phyloP scores from a whole-genome alignment of 2,113 vertebrate genomes.

The Condylura cristata region DNA sequence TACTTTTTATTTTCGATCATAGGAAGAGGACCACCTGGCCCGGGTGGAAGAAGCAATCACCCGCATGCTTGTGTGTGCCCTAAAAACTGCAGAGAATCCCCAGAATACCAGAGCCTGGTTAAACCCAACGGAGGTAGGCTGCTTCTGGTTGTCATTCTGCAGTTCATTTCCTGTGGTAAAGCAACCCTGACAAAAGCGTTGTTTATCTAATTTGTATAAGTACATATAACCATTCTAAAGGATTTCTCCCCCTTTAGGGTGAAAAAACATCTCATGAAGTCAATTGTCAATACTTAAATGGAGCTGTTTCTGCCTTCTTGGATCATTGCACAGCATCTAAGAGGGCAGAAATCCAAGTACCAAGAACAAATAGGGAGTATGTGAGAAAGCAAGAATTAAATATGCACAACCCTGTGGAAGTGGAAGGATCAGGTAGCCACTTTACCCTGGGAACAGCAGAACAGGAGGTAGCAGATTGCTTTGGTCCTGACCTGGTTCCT shows the following conservation, averaged over 20 bases:
- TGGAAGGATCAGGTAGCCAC: slow-evolving; percentile 9
- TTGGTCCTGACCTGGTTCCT: slow-evolving; percentile 89
- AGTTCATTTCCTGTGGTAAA: background rate
- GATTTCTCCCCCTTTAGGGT: slow-evolving; percentile 83
- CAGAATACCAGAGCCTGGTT: slow-evolving; percentile 89
- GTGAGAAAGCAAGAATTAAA: slow-evolving; percentile 81
- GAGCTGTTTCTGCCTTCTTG: slow-evolving; percentile 87
- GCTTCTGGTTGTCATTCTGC: background rate
- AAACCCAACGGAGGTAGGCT: slow-evolving; percentile 95
- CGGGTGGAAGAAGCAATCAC: slow-evolving; percentile 94
- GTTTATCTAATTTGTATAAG: background rate
- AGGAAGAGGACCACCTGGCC: slow-evolving; percentile 93
- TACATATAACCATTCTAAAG: background rate
- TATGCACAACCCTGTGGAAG: background rate
- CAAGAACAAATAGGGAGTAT: background rate
- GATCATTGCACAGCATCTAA: slow-evolving; percentile 62
- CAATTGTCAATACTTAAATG: slow-evolving; percentile 92
- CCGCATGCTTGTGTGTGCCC: slow-evolving; percentile 90
- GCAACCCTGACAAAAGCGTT: background rate
- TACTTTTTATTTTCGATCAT: slow-evolving; percentile 43
- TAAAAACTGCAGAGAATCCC: slow-evolving; percentile 88
- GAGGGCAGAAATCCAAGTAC: background rate
- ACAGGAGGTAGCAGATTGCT: slow-evolving; percentile 73
- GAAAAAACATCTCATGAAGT: slow-evolving; percentile 89
- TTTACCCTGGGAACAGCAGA: background rate